A percentile compares a stretch with the other conserved stretches of the same genome.
Evolutionary conservation across 1,140 invertebrate genomes (phyloP).

Genomic region (Scaptodrosophila lebanonensis): DNA sequence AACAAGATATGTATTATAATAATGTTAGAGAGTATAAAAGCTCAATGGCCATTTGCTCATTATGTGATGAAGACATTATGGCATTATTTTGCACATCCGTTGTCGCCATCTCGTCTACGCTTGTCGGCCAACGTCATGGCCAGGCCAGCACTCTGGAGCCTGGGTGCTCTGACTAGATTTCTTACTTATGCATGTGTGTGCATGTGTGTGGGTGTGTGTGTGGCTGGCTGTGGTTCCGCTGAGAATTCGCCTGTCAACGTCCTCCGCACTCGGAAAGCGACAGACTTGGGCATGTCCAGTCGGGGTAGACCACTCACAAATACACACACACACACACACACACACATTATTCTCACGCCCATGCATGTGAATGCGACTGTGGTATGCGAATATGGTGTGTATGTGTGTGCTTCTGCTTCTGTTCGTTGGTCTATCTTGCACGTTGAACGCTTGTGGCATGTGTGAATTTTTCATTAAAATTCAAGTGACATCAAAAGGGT

Average conservation of each 20-base stretch:
- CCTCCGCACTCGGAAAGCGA: conserved; percentile 19
- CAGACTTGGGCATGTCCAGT: conserved; percentile 27
- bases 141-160: conserved; percentile 6
- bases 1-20: conserved; percentile 30
- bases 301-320: conserved; percentile 53
- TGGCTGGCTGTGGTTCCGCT: conserved; percentile 26
- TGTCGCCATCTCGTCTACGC: conserved; percentile 25
- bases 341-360: conserved; percentile 41
- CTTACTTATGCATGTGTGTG: not conserved
- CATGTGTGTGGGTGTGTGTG: conserved; percentile 4
- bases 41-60: conserved; percentile 33
- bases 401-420: conserved; percentile 3
- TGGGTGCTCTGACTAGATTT: not conserved
- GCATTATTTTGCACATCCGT: not conserved
- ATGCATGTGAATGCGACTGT: conserved; percentile 1
- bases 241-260: conserved; percentile 59
- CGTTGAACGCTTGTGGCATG: conserved; percentile 62
- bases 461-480: conserved; percentile 76
- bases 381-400: not conserved
- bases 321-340: conserved; percentile 16
- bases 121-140: conserved; percentile 45
- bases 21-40: conserved; percentile 43
- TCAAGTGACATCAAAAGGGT: conserved; percentile 75
- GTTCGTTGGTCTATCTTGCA: conserved; percentile 45
- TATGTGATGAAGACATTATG: conserved; percentile 23